Evolutionary conservation across 2,797 vertebrate genomes (phyloP).

Genomic region (Myotis planiceps): DNA sequence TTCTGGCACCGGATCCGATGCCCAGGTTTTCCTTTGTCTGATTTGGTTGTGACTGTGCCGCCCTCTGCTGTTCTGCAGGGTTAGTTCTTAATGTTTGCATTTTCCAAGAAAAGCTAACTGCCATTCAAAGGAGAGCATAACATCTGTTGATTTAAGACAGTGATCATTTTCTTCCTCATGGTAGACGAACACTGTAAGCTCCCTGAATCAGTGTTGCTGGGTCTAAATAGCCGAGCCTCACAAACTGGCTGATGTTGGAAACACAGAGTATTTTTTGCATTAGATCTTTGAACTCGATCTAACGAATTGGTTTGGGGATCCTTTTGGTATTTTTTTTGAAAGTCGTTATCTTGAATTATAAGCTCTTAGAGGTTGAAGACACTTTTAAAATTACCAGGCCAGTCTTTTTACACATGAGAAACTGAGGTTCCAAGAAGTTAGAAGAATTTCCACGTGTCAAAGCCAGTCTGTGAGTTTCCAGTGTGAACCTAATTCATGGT

Average conservation of each 20-base stretch:
- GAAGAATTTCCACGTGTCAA: not conserved
- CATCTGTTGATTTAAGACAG: not conserved
- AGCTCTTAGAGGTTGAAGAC: not conserved
- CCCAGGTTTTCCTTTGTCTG: not conserved
- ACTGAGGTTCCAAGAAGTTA: not conserved
- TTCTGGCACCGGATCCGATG: accelerated
- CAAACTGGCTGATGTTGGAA: not conserved
- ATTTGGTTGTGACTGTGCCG: conserved; percentile 64
- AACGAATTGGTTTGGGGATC: not conserved
- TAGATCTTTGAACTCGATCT: not conserved
- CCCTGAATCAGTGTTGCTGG: not conserved
- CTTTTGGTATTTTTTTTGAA: not conserved
- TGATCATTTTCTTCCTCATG: not conserved
- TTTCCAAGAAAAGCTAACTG: conserved; percentile 2
- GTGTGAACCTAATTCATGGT: conserved; percentile 45
- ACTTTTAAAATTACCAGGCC: not conserved
- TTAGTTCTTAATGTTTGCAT: not conserved
- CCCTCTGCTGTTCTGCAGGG: conserved; percentile 72
- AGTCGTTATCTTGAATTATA: not conserved
- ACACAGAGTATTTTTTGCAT: not conserved
- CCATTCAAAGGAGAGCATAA: not conserved
- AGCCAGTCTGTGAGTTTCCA: not conserved
- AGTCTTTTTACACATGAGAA: not conserved
- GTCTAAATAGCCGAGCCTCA: not conserved
- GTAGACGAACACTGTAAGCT: not conserved